Evolutionary conservation across 2,797 vertebrate genomes (phyloP).

Genomic region (Antennarius maculatus): DNA sequence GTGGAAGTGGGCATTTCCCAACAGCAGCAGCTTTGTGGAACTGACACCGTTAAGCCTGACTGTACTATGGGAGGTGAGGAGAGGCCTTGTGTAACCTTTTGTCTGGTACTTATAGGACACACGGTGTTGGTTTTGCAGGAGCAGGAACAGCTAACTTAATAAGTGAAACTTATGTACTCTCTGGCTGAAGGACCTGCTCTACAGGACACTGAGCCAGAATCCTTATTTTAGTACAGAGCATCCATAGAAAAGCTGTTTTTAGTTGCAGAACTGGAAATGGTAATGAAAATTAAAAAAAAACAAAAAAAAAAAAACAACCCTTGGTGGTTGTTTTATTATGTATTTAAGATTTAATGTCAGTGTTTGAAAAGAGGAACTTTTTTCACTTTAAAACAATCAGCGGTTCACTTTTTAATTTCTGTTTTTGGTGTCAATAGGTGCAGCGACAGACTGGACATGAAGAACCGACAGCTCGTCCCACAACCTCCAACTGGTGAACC

Average conservation of each 20-base stretch:
- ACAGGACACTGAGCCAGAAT: background rate
- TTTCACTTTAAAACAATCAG: too few relatives aligned
- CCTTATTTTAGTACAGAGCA: background rate
- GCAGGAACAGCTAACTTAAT: constrained; percentile 27
- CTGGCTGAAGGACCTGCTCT: constrained; percentile 6
- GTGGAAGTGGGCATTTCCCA: constrained; percentile 60
- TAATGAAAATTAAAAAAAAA: background rate
- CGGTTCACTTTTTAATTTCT: too few relatives aligned
- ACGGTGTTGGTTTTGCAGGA: constrained; percentile 37
- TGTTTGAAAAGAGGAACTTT: too few relatives aligned
- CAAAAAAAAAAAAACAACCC: too few relatives aligned
- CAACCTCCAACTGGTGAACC: too few relatives aligned
- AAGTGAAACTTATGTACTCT: constrained; percentile 33
- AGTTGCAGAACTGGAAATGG: background rate
- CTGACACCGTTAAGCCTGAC: constrained; percentile 53
- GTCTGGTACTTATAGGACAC: constrained; percentile 46
- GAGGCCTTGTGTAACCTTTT: constrained; percentile 59
- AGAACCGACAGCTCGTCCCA: too few relatives aligned
- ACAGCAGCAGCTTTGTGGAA: constrained; percentile 62
- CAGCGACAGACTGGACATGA: too few relatives aligned
- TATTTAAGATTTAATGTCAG: too few relatives aligned
- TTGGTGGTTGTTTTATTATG: background rate
- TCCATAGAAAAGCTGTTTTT: constrained; percentile 1
- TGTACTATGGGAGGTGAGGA: constrained; percentile 37
- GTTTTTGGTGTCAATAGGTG: too few relatives aligned